phyloP scores from a whole-genome alignment of 2,797 vertebrate genomes.

The Eidolon dupreanum region DNA sequence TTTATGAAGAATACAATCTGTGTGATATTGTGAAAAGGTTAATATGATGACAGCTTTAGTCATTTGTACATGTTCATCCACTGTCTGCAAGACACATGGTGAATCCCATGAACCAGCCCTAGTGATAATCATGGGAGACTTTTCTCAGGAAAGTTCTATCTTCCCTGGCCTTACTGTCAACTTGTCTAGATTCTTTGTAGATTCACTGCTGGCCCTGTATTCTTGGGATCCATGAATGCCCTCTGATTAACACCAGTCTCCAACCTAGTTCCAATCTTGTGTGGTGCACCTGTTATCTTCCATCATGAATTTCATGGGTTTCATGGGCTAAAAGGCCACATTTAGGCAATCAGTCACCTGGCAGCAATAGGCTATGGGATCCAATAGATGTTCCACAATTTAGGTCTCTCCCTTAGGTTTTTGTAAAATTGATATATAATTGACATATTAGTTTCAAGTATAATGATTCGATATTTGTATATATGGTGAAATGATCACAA shows the following conservation, averaged over 20 bases:
- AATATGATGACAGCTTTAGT: background rate
- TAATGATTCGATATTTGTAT: background rate
- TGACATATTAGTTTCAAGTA: background rate
- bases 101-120: background rate
- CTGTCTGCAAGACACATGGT: background rate
- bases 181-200: background rate
- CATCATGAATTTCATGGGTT: background rate
- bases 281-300: background rate
- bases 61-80: background rate
- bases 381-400: background rate
- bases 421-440: background rate
- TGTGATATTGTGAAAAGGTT: background rate
- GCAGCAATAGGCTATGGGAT: background rate
- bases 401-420: background rate
- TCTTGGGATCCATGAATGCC: background rate
- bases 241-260: background rate
- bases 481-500: background rate
- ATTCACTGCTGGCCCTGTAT: background rate
- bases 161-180: background rate
- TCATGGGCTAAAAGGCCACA: background rate
- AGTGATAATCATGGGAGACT: background rate
- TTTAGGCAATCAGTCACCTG: background rate
- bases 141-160: background rate
- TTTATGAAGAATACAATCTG: conserved; percentile 12
- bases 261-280: background rate